These are phyloP conservation scores for Numenius phaeopus DNA, from an alignment of 2,797 vertebrate genomes.

Conservation along the genomic window DNA sequence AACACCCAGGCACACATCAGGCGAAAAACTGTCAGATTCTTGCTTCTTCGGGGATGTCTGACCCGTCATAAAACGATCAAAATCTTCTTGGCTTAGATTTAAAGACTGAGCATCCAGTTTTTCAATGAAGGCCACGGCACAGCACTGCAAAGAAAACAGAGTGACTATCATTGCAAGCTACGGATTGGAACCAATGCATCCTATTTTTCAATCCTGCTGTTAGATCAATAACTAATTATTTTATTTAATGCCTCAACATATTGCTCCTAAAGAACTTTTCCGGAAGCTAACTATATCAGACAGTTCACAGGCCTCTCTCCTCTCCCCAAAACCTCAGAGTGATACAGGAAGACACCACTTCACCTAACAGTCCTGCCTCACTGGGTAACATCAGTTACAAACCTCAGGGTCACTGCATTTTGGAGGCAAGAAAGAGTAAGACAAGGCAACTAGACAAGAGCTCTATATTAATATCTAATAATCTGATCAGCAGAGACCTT, in stretches of 20 bases:
- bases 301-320: neutral
- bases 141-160: conserved; percentile 84
- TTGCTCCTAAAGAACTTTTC: neutral
- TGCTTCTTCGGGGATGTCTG: conserved; percentile 88
- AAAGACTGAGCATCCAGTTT: conserved; percentile 96
- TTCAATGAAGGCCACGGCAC: conserved; percentile 96
- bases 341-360: neutral
- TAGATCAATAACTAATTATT: neutral
- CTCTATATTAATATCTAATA: neutral
- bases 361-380: neutral
- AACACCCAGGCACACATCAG: conserved; percentile 79
- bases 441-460: neutral
- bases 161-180: neutral
- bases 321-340: accelerated
- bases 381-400: accelerated
- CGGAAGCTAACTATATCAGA: neutral
- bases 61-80: conserved; percentile 95
- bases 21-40: conserved; percentile 81
- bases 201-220: neutral
- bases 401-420: neutral
- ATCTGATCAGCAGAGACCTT: neutral
- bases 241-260: neutral
- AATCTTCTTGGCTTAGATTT: conserved; percentile 94
- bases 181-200: accelerated
- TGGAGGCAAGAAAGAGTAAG: neutral